Base-by-base conservation (phyloP, 2,113 vertebrate genomes). In the Zosterops pallidus region DNA sequence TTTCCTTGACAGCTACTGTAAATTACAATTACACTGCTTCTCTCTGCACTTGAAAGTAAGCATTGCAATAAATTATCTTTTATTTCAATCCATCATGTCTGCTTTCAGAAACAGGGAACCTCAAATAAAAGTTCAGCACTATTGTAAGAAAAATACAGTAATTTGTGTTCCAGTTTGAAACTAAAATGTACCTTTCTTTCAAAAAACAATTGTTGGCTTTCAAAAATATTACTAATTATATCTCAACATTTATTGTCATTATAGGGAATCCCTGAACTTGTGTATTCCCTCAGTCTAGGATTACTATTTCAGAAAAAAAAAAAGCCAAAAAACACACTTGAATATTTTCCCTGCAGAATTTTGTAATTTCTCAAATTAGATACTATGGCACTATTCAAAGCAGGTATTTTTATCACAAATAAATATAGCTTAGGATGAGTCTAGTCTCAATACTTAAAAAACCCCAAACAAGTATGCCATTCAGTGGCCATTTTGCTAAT, bases 51-150 rank as follows among this genome's bases (percentile, higher is more conserved):
- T 97, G 97, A 98, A 98, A 97, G 97, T 98, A 98, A 98, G 98
- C 98, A 98, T 98, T 98, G 98, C 98, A 98, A 98, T 98, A 98
- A 98, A 98, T 98, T 98, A 98, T 98, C 98, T 98, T 98, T 98
- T 98, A 98, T 98, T 98, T 98, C 98, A 98, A 97, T 98, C 98
- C 97, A 98, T 98, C 98, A 98, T 96, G 97, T 97, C 97, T 98
- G 97, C 98, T 98, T 98, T 98, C 96, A 98, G 97, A 97, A 98
- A 98, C 80, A 93, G 96, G 98, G 97, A 98, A 97, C 97, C 97
- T 97, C 96, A 98, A 98, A 98, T 98, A 97, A 98, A 98, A 98
- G 97, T 98, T 98, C 96, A 98, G 84, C 81, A 96, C 90, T 93
- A 97, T 98, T 98, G 96, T 98, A 98, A 98, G 98, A 98, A 98